Base-by-base conservation (phyloP, 2,113 vertebrate species). In the Lonchura striata region DNA sequence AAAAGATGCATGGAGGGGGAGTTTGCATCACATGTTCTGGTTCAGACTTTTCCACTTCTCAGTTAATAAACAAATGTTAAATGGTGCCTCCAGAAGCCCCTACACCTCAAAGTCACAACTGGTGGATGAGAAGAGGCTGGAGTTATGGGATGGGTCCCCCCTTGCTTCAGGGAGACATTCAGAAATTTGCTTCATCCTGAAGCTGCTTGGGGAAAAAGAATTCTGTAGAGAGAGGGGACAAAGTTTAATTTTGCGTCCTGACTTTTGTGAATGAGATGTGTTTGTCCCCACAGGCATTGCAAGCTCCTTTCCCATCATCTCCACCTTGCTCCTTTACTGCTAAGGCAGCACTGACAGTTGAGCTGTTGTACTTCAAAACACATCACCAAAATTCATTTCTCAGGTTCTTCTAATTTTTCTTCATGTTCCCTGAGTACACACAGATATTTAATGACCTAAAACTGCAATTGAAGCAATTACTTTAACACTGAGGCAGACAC, bases 391-490 rank as follows among this genome's bases (percentile, higher is more conserved):
- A 50, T 13, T 27, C 2, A 28, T 90, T 65, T 81, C 79, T 80
- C 57, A 17, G 11, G 54, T 74, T 27, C 28, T 85, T 50, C 71
- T 54, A 22, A 7, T 81, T 86, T 86, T 70, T 28, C 8, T 68
- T 44, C 76, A 2, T 2, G 22, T 68, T 90, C 47, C 76, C 69
- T 6, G 15, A 90, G 53, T 30, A 20, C 80, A 81, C 33, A 39
- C 68, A 75, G 9, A 52, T 68, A 76, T 81, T 72, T 88, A 86
- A 92, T 3, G 5, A 69, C 46, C 46, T 81, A 35, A 56, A 92
- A 90, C 14, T 61, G 57, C 53, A 95, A 93, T 33, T 71, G 76
- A 68, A 92, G 60, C 82, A 90, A 86, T 94, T 84, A 69, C 46
- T 59, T 80, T 33, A 77, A 78, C 80, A 49, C 47, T 27, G 78